A percentile compares a stretch with the other conserved stretches of the same genome.
Evolutionary conservation across 2,888 invertebrate genomes (phyloP).

Genomic region (Stratiomys singularior): DNA sequence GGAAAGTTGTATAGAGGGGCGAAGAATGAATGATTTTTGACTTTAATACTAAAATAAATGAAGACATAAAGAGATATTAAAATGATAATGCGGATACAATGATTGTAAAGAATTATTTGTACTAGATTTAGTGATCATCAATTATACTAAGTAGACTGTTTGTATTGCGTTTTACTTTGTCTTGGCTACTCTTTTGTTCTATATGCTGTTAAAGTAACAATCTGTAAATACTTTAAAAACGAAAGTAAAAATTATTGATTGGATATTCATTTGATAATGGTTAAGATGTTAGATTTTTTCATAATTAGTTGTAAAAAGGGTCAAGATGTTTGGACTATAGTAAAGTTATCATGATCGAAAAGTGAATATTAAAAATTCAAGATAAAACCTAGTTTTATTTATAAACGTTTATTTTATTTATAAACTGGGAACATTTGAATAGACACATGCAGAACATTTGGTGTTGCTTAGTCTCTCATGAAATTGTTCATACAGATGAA

Average conservation of each 20-base stretch:
- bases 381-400: no score
- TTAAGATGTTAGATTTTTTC: background rate
- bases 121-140: slow-evolving; percentile 18
- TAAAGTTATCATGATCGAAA: background rate
- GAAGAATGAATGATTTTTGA: background rate
- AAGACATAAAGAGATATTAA: background rate
- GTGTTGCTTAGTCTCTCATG: no score
- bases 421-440: no score
- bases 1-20: background rate
- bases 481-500: no score
- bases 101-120: background rate
- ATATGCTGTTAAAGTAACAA: background rate
- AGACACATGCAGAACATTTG: no score
- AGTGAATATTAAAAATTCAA: no score
- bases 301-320: background rate
- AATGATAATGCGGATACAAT: background rate
- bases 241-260: background rate
- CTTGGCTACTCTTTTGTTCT: background rate
- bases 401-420: no score
- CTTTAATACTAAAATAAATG: background rate
- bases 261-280: background rate
- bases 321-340: slow-evolving; percentile 13
- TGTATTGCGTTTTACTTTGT: background rate
- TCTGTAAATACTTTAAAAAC: slow-evolving; percentile 23
- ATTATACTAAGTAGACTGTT: background rate